Base-by-base conservation (phyloP, 2,113 vertebrate genomes). In the Phocoena phocoena region DNA sequence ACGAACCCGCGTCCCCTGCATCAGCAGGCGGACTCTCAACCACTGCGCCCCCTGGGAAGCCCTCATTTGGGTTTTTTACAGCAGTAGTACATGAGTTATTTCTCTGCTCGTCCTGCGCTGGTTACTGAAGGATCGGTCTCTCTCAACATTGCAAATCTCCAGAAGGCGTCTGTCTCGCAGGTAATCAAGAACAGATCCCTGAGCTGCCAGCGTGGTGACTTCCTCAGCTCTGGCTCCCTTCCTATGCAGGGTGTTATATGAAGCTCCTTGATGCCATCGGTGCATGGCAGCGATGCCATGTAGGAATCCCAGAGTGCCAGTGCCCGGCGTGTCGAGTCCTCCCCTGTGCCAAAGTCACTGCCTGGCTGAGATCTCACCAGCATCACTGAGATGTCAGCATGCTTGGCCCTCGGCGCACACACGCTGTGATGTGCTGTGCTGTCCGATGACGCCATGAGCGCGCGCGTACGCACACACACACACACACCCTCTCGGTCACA, bases 201-300 rank as follows among this genome's bases (percentile, higher is more conserved):
- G 62, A 47, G 41, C 36, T 20, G 11, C 31, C 71, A n/a, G 8
- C 26, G 41, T 13, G 41, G 41, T 26, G n/a, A 9, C 55, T 55
- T 50, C 73, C 63, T 38, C 31, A 6, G 31, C 13, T 87, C 80
- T 28, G 53, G 18, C 25, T 31, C 17, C 31, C 68, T 26, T 21
- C 50, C 7, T 2, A 4, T 1, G 38, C 86, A 23, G 2, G 14
- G 1, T 7, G 55, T 10, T 5, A 26, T 1, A 0, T 4, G 33
- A 80, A 79, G 3, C n/a, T 28, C 14, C 47, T 31, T 5, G 14
- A 26, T 15, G 44, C 5, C 63, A 14, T 5, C 0, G 36, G 14
- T 14, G 15, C 50, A 53, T 17, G 50, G 50, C 50, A 9, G 15
- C 0, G 23, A 28, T 9, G 31, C 26, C 58, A 36, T 0, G 9